Conservation (phyloP, 2,797 vertebrate genomes). For the Acanthopagrus latus region DNA sequence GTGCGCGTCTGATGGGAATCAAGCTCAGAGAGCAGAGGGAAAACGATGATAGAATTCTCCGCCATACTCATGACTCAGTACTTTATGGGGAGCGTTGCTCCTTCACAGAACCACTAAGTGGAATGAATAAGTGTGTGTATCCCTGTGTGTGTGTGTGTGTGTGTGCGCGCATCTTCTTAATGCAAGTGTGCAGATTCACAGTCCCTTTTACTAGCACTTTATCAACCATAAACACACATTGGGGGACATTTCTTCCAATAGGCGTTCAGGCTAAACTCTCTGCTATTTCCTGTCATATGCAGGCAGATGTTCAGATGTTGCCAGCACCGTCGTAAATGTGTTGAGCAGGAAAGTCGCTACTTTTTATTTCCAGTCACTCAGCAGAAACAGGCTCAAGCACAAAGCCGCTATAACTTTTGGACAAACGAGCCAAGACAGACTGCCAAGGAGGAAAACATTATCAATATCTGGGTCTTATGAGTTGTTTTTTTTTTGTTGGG, state of each 20-base stretch:
- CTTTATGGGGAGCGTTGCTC: conserved; percentile 55
- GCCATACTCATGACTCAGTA: conserved; percentile 74
- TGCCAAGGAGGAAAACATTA: conserved; percentile 32
- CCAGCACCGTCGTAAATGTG: conserved; percentile 40
- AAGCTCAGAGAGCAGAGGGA: conserved; percentile 46
- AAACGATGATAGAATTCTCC: conserved; percentile 68
- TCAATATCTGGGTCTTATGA: conserved; percentile 24
- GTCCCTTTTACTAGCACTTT: conserved; percentile 38
- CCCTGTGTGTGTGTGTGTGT: conserved; percentile 3
- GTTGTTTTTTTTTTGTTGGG: conserved; percentile 25
- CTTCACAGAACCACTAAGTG: conserved; percentile 72
- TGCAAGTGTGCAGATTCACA: conserved; percentile 4
- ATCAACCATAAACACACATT: conserved; percentile 46
- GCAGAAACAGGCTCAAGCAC: conserved; percentile 42
- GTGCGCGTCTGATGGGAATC: conserved; percentile 56
- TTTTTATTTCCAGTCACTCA: conserved; percentile 71
- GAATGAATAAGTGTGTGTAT: conserved; percentile 54
- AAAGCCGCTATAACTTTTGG: conserved; percentile 34
- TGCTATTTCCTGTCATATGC: conserved; percentile 47
- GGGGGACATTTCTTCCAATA: conserved; percentile 47
- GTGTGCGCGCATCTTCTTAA: not conserved
- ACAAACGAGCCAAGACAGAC: conserved; percentile 11
- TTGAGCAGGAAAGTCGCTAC: conserved; percentile 47
- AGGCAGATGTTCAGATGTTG: conserved; percentile 32
- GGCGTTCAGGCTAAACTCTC: conserved; percentile 40